Percentiles rank a stretch among this genome's conserved stretches.
Conservation (phyloP, 2,113 vertebrate genomes). For the Acrocephalus kingi region DNA sequence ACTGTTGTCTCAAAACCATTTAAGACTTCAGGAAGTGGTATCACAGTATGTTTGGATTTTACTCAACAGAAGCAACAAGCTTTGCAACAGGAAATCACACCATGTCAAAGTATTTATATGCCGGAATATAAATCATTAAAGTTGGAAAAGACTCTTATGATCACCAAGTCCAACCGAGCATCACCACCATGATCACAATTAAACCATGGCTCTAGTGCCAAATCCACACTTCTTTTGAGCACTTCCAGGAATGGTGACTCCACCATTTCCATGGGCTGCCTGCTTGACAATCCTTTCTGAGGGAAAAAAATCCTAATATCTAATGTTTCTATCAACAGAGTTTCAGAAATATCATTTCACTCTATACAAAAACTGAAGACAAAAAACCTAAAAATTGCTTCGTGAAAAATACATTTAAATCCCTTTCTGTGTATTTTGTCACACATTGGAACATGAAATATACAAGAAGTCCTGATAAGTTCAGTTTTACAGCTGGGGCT, state of each 20-base stretch:
- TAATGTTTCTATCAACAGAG: background rate
- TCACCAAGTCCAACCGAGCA: background rate
- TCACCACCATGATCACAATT: background rate
- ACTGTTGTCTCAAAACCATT: background rate
- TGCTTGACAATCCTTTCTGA: background rate
- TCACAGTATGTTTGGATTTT: rapidly evolving
- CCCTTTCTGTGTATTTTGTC: background rate
- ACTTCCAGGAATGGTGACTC: background rate
- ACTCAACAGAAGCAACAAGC: background rate
- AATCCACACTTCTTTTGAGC: background rate
- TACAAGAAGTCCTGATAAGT: background rate
- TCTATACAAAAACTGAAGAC: background rate
- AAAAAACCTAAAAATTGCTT: background rate
- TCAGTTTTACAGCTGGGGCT: background rate
- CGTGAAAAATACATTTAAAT: background rate
- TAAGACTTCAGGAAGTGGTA: background rate
- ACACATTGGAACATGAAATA: background rate
- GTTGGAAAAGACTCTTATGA: background rate
- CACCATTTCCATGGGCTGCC: background rate
- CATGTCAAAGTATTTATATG: background rate
- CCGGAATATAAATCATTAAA: background rate
- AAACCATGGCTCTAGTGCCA: background rate
- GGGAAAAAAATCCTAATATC: background rate
- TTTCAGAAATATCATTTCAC: background rate
- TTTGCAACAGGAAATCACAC: background rate